phyloP scores from a whole-genome alignment of 2,113 vertebrate species.

The Pica pica region DNA sequence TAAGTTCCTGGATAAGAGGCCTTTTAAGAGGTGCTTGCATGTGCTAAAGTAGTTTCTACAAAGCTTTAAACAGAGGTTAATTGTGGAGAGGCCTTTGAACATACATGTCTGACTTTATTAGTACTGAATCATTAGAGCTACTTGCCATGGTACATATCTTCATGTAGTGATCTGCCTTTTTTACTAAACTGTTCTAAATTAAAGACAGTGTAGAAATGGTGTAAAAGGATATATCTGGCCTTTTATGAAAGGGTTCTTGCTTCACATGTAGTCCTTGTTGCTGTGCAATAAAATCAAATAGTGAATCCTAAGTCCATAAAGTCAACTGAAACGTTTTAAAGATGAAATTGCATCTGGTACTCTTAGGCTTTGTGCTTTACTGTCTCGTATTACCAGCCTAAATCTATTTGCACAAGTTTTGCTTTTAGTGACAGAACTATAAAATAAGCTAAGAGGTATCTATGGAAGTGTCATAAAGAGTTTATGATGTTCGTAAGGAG shows the following conservation, averaged over 20 bases:
- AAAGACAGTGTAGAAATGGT: neutral
- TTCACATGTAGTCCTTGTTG: neutral
- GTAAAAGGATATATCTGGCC: neutral
- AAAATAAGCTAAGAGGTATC: neutral
- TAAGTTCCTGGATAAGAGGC: neutral
- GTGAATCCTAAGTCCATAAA: slow-evolving; percentile 19
- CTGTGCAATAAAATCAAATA: slow-evolving; percentile 30
- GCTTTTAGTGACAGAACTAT: neutral
- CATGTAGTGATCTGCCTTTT: neutral
- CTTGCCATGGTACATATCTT: neutral
- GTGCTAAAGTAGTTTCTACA: neutral
- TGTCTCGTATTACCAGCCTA: neutral
- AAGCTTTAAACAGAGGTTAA: neutral
- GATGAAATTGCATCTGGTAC: neutral
- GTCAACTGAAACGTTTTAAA: neutral
- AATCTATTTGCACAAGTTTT: neutral
- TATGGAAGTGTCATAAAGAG: neutral
- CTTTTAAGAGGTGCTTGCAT: neutral
- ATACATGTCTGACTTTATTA: neutral
- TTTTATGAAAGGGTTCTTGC: neutral
- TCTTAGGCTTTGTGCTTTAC: neutral
- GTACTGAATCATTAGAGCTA: neutral
- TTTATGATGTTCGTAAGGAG: neutral
- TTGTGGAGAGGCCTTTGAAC: neutral
- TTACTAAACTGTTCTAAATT: neutral